phyloP scores from a whole-genome alignment of 1,140 invertebrate genomes.

The Neelides sp. region DNA sequence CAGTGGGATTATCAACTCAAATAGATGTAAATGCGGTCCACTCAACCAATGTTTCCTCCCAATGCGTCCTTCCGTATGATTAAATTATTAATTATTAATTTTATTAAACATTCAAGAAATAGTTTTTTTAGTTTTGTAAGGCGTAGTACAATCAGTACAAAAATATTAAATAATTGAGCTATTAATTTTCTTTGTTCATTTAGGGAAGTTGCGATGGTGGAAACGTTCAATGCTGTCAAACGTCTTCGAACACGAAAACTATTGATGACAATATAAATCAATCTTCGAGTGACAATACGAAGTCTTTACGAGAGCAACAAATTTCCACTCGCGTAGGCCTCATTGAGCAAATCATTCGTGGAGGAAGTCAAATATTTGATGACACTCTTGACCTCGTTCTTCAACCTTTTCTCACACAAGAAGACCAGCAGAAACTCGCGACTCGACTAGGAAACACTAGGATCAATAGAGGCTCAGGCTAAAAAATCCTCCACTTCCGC shows the following conservation, averaged over 20 bases:
- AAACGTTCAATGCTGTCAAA: conserved; percentile 15
- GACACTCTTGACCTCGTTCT: conserved; percentile 26
- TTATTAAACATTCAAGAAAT: not conserved
- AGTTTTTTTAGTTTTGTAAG: no score
- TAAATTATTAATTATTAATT: not conserved
- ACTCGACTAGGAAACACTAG: conserved; percentile 4
- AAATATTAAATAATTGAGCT: no score
- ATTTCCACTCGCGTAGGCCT: conserved; percentile 19
- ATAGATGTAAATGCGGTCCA: conserved; percentile 12
- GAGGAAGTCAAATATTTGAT: conserved; percentile 17
- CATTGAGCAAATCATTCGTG: conserved; percentile 20
- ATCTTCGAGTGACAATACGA: no score
- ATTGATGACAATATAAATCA: not conserved
- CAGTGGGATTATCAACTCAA: no score
- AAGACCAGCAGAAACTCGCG: conserved; percentile 27
- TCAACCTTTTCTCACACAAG: conserved; percentile 20
- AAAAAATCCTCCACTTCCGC: no score
- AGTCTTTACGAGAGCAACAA: no score
- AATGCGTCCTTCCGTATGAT: conserved; percentile 3
- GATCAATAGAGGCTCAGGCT: not conserved
- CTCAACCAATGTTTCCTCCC: conserved; percentile 13
- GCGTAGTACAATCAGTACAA: not conserved
- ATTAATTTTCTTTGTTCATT: no score
- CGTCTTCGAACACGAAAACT: not conserved
- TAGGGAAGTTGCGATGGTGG: conserved; percentile 24